Percentiles rank a stretch among this genome's conserved stretches.
Conservation (phyloP, 37 sponge, comb jelly and placozoan genomes). For the Haliclona indistincta region DNA sequence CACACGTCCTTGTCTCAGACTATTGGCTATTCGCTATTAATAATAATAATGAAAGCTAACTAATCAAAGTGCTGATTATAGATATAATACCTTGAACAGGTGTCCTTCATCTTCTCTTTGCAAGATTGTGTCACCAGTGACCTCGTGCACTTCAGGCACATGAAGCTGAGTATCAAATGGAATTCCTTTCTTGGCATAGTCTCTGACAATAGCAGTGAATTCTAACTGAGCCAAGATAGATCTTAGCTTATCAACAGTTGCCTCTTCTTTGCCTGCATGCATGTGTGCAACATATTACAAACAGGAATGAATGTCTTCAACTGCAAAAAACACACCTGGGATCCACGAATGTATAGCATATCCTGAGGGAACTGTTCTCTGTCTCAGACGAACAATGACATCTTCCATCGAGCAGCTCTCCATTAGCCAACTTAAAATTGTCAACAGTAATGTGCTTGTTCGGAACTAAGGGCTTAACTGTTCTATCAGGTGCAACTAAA, state of each 20-base stretch:
- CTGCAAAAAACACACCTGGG: neutral
- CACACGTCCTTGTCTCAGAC: neutral
- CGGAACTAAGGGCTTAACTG: no score
- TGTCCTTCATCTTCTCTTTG: slow-evolving; percentile 3
- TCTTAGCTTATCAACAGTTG: slow-evolving; percentile 3
- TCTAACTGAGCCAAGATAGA: slow-evolving; percentile 33
- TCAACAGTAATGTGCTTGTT: no score
- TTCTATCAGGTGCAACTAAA: no score
- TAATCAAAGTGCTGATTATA: neutral
- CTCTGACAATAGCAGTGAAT: neutral
- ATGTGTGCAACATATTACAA: neutral
- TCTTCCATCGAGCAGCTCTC: slow-evolving; percentile 13
- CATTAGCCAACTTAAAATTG: neutral
- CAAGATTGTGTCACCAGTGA: slow-evolving; percentile 11
- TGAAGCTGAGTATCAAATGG: slow-evolving; percentile 24
- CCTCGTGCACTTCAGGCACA: slow-evolving; percentile 24
- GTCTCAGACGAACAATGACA: neutral
- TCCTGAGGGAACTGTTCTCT: slow-evolving; percentile 19
- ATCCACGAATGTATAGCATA: slow-evolving; percentile 13
- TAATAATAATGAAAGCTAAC: neutral
- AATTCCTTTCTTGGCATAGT: slow-evolving; percentile 14
- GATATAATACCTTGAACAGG: neutral
- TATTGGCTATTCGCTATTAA: slow-evolving; percentile 12
- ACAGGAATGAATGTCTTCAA: neutral
- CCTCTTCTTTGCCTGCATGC: slow-evolving; percentile 9